phyloP scores from a whole-genome alignment of 1,140 invertebrate genomes.

The Eumeta japonica region DNA sequence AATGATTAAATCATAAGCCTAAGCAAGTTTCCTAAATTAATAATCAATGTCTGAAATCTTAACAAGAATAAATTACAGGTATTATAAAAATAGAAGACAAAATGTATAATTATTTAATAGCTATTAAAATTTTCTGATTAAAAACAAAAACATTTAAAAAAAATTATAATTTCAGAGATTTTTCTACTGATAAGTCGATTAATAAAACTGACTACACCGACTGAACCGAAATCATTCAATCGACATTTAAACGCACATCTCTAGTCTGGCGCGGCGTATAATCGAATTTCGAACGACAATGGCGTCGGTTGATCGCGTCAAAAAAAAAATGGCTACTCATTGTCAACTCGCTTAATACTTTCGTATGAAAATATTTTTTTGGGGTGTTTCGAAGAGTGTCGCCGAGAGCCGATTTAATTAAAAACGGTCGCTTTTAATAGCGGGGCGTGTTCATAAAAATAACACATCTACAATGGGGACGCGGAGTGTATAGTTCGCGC shows the following conservation, averaged over 20 bases:
- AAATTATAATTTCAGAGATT: neutral
- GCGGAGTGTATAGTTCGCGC: too few species aligned
- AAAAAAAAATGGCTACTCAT: conserved; percentile 35
- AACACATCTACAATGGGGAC: too few species aligned
- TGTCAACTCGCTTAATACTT: conserved; percentile 28
- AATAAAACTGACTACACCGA: too few species aligned
- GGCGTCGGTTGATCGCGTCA: conserved; percentile 29
- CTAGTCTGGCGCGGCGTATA: conserved; percentile 24
- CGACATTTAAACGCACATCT: too few species aligned
- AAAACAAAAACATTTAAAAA: neutral
- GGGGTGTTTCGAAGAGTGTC: conserved; percentile 12
- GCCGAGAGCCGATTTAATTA: conserved; percentile 46
- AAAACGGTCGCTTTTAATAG: conserved; percentile 26
- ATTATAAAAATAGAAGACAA: too few species aligned
- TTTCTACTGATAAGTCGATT: too few species aligned
- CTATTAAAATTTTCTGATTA: conserved; percentile 1
- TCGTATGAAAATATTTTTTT: conserved; percentile 21
- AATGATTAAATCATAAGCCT: too few species aligned
- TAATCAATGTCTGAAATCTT: too few species aligned
- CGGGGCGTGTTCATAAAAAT: conserved; percentile 41
- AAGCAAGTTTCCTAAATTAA: too few species aligned
- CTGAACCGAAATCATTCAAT: too few species aligned
- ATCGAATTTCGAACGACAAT: conserved; percentile 46
- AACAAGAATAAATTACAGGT: too few species aligned
- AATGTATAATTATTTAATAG: conserved; percentile 2